These are phyloP conservation scores for Nesospiza acunhae DNA, from an alignment of 2,113 vertebrate genomes.

Conservation along the genomic window DNA sequence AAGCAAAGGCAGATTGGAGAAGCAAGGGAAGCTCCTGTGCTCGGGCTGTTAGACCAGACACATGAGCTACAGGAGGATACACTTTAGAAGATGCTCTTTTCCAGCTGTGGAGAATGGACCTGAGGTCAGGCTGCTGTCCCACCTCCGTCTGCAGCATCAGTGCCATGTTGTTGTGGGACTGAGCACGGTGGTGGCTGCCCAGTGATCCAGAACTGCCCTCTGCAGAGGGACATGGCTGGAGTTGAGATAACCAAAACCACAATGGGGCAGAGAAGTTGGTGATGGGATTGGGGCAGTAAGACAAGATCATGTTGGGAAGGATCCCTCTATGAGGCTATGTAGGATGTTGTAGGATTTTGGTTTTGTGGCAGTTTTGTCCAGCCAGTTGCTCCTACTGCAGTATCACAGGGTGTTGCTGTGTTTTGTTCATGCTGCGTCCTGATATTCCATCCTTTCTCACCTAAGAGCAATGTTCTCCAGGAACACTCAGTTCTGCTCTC, in stretches of 20 bases:
- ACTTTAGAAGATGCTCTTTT: background rate
- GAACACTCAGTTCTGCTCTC: background rate
- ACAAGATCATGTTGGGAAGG: background rate
- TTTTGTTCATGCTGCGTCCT: background rate
- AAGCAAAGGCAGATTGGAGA: background rate
- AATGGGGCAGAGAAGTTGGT: background rate
- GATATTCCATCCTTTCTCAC: background rate
- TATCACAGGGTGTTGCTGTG: background rate
- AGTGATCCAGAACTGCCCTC: background rate
- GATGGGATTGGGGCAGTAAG: background rate
- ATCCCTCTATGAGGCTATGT: background rate
- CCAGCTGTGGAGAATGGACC: background rate
- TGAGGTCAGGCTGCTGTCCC: background rate
- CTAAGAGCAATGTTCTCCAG: background rate
- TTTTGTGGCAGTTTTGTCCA: background rate
- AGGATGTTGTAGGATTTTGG: background rate
- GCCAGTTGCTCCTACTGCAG: background rate
- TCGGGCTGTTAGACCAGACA: background rate
- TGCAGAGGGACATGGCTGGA: background rate
- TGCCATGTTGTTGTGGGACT: background rate
- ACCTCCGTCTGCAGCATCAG: background rate
- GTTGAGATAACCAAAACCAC: background rate
- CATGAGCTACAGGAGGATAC: background rate
- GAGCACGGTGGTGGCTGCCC: background rate
- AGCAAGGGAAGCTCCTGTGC: background rate